A percentile compares a stretch with the other conserved stretches of the same genome.
Evolutionary conservation across 2,113 vertebrate species (phyloP).

Genomic region (Apeltes quadracus): DNA sequence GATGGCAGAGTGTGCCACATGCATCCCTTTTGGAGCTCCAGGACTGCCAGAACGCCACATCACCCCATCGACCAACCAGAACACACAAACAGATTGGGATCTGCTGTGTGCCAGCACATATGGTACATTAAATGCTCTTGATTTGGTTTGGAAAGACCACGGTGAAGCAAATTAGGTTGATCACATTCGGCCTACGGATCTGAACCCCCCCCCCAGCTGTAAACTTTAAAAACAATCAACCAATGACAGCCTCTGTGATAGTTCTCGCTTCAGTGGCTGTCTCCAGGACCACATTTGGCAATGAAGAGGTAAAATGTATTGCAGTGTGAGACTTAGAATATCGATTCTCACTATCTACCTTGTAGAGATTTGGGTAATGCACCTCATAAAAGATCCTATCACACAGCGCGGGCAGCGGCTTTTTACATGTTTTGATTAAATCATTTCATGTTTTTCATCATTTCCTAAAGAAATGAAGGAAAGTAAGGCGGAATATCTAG

Average conservation of each 20-base stretch:
- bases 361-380: not conserved
- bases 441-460: not conserved
- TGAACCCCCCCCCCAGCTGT: not conserved
- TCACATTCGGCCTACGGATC: not conserved
- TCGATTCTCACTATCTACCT: not conserved
- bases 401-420: not conserved
- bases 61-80: constrained; percentile 40
- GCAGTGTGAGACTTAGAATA: not conserved
- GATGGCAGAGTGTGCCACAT: constrained; percentile 67
- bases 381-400: not conserved
- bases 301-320: not conserved
- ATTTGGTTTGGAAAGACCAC: not conserved
- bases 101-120: constrained; percentile 26
- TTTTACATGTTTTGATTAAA: not conserved
- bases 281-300: not conserved
- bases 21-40: constrained; percentile 65
- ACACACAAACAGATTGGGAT: constrained; percentile 28
- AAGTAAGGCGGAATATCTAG: not conserved
- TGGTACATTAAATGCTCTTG: constrained; percentile 18
- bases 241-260: not conserved
- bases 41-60: constrained; percentile 44
- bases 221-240: not conserved
- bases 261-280: not conserved
- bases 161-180: not conserved
- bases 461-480: not conserved